These are phyloP conservation scores for Nematolebias whitei DNA, from an alignment of 2,113 vertebrate species.

Conservation along the genomic window DNA sequence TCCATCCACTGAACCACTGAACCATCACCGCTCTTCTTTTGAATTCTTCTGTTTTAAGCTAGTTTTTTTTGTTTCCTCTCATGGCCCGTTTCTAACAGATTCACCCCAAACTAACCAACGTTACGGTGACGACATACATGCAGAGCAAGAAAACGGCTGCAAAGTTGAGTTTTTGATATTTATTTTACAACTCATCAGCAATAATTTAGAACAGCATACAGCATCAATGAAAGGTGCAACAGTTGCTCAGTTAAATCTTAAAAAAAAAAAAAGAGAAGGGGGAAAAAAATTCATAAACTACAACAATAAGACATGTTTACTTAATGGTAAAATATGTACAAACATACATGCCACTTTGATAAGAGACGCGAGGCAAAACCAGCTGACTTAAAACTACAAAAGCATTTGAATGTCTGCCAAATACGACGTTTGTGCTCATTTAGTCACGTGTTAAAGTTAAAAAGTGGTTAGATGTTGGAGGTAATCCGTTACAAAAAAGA, in stretches of 20 bases:
- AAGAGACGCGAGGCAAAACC: constrained; percentile 87
- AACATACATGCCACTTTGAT: constrained; percentile 85
- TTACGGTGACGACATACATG: background rate
- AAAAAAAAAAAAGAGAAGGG: constrained; percentile 49
- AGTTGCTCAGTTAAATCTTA: constrained; percentile 85
- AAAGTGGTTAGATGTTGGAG: constrained; percentile 57
- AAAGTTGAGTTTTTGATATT: constrained; percentile 85
- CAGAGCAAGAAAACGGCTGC: constrained; percentile 37
- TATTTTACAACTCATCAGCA: constrained; percentile 93
- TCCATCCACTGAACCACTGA: constrained; percentile 22
- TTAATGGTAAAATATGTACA: constrained; percentile 90
- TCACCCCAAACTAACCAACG: background rate
- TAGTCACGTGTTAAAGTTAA: constrained; percentile 50
- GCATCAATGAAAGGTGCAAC: constrained; percentile 95
- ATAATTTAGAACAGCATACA: constrained; percentile 98
- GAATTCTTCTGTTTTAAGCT: background rate
- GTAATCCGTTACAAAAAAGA: constrained; percentile 53
- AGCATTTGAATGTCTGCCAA: constrained; percentile 77
- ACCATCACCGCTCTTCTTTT: constrained; percentile 11
- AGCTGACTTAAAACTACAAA: constrained; percentile 87
- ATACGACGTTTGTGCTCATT: constrained; percentile 56
- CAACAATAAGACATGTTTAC: constrained; percentile 91
- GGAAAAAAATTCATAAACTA: constrained; percentile 84
- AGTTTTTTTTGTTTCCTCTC: background rate
- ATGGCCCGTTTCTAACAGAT: background rate